Base-by-base conservation (phyloP, 2,113 vertebrate genomes). In the Atractosteus spatula region DNA sequence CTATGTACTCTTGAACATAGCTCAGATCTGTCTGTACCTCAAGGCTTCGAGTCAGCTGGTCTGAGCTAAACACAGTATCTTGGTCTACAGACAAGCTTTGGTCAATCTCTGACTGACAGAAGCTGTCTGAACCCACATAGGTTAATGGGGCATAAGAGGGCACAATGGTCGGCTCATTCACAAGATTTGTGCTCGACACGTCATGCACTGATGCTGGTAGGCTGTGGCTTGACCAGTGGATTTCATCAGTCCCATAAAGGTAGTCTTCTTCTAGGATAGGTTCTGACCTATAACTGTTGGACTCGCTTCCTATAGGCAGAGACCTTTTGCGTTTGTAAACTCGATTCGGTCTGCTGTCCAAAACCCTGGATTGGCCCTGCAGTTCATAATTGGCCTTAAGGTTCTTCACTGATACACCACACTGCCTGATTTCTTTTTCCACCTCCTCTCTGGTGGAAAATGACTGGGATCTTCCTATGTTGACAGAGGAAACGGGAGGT, bases 361-460 rank as follows among this genome's bases (percentile, higher is more conserved):
- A 74, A 16, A n/a, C 68, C 41, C 79, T 84, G 0, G 70, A 57
- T 56, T 80, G 91, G 68, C 78, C 84, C 0, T 89, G 90, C 59
- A 89, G 81, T 86, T 99, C 97, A 3, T 97, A 99, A 83, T 93
- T 92, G 69, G 96, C 95, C 69, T 97, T 96, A 55, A 99, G 93
- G 76, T 91, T 97, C 80, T 90, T 93, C 63, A 99, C 97, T 0
- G 96, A 98, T 61, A 99, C 95, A 0, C 97, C 96, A 12, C 89
- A 98, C 77, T 95, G 95, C 70, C 93, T 88, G 74, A 99, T 96
- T 85, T 99, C 97, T 0, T 89, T 94, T 71, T 94, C 94, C 73
- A 96, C 93, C 4, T 96, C 95, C 74, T 96, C 94, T 65, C 94
- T 89, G 56, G 91, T 95, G 74, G 94, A 95, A 79, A 96, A 96